phyloP scores from a whole-genome alignment of 2,797 vertebrate species.

The Rhabdomys pumilio region DNA sequence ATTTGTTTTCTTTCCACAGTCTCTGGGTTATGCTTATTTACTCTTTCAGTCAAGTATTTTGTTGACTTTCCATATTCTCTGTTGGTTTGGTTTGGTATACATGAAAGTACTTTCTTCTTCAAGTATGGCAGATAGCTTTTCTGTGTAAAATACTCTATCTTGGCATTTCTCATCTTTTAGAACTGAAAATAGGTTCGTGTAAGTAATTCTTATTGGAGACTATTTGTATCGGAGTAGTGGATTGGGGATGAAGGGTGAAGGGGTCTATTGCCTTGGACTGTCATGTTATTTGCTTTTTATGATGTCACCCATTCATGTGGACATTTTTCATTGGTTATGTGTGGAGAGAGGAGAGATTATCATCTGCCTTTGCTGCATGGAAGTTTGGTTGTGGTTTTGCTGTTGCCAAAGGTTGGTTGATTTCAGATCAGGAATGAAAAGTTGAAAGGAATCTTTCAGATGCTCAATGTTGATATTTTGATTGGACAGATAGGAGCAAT shows the following conservation, averaged over 20 bases:
- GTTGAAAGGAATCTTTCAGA: neutral
- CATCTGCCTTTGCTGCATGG: neutral
- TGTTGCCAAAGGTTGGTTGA: neutral
- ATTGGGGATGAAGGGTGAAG: neutral
- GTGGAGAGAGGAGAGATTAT: neutral
- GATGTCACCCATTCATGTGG: neutral
- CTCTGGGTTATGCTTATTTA: neutral
- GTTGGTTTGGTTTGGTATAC: neutral
- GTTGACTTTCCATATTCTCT: neutral
- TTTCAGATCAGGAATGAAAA: neutral
- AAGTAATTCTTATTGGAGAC: neutral
- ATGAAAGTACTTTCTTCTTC: neutral
- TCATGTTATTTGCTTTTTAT: neutral
- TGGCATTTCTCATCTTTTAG: neutral
- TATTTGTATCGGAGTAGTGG: neutral
- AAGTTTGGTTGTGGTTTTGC: neutral
- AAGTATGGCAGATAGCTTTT: neutral
- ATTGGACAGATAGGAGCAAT: neutral
- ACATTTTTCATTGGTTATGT: neutral
- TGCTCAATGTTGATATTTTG: neutral
- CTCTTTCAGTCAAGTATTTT: neutral
- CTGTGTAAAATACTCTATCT: neutral
- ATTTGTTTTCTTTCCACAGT: neutral
- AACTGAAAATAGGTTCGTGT: neutral
- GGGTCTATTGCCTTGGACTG: neutral